Conservation (phyloP, 2,888 invertebrate genomes). For the Holacanthella duospinosa region DNA sequence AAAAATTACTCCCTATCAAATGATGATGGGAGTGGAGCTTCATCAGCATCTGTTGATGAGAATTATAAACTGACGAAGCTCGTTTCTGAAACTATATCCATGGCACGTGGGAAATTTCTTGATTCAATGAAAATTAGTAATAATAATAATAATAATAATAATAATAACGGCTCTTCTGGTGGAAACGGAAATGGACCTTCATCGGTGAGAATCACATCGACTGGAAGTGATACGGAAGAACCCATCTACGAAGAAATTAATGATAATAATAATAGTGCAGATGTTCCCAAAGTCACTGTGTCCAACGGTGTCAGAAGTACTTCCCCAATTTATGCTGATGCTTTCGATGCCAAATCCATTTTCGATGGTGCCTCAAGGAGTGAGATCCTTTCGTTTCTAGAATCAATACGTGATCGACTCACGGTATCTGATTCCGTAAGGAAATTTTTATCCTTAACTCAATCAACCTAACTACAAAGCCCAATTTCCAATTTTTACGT, state of each 20-base stretch:
- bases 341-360: slow-evolving; percentile 42
- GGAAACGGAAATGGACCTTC: slow-evolving; percentile 28
- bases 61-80: slow-evolving; percentile 29
- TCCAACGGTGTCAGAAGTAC: background rate
- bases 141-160: slow-evolving; percentile 39
- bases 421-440: slow-evolving; percentile 25
- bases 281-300: background rate
- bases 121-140: slow-evolving; percentile 35
- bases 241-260: slow-evolving; percentile 38
- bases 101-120: slow-evolving; percentile 37
- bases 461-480: background rate
- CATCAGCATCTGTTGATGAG: slow-evolving; percentile 17
- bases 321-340: slow-evolving; percentile 36
- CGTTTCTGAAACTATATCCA: slow-evolving; percentile 32
- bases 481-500: background rate
- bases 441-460: background rate
- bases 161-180: slow-evolving; percentile 39
- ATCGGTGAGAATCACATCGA: background rate
- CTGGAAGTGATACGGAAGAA: slow-evolving; percentile 24
- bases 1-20: slow-evolving; percentile 33
- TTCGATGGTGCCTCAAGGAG: slow-evolving; percentile 77
- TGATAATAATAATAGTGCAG: slow-evolving; percentile 48
- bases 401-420: slow-evolving; percentile 57
- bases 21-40: slow-evolving; percentile 14
- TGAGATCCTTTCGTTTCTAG: slow-evolving; percentile 77